Base-by-base conservation (phyloP, 2,888 invertebrate genomes). In the Aradus depressus region DNA sequence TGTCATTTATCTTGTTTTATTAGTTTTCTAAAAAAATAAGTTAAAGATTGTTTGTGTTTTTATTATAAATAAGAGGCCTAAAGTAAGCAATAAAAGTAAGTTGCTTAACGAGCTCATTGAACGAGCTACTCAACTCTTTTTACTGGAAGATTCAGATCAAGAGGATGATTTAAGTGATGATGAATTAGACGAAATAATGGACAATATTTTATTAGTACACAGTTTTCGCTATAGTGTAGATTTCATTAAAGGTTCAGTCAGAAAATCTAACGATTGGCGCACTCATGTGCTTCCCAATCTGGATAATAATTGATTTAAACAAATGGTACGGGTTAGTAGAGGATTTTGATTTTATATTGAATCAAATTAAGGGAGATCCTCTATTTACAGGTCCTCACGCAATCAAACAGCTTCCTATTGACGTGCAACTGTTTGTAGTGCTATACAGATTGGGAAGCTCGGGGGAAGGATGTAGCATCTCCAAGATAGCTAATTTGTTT, bases 311-410 rank as follows among this genome's bases (percentile, higher is more conserved):
- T 12, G 48, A 22, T 48, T 48, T 18, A 37, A 39, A 18, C 48
- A 47, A 16, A 47, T 47, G 48, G 38, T 47, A 10, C 21, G 48
- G n/a, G 22, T 47, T n/a, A 38, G 28, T 19, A 22, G 35, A 25
- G 22, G 10, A 47, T n/a, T 47, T 47, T 21, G 32, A 44, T 10
- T 34, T 31, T n/a, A 34, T 45, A 2, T 3, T 22, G 3, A 22
- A 45, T 6, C n/a, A 18, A n/a, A 45, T 45, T 21, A 45, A 35
- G 28, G 45, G 22, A 34, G 12, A 35, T 18, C 14, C 45, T 14
- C 5, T 45, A 6, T 45, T 45, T 37, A 44, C n/a, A n/a, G n/a
- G n/a, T n/a, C n/a, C n/a, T n/a, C n/a, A 35, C 35, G 4, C 18
- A 8, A 45, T 35, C 12, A 21, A 35, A 2, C 44, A 44, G 21